Evolutionary conservation across 1,140 invertebrate species (phyloP), one percentile per base, ranked within the genome.

Genomic region (Phymastichus coffea): DNA sequence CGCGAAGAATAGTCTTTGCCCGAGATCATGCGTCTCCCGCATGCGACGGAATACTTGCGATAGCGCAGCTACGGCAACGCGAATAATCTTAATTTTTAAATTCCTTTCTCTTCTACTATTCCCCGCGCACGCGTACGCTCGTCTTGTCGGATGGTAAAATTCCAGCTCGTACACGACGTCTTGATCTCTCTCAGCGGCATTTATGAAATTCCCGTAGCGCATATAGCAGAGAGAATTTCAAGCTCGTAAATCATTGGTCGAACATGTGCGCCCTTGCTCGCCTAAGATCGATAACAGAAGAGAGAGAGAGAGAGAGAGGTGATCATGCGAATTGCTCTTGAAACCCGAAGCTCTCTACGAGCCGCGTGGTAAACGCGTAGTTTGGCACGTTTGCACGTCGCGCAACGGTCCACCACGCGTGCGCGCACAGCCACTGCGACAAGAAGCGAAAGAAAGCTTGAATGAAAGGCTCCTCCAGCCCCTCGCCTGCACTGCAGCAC

Each of bases 241-340:
- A 25, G 23, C 25, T 46, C 23, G 35, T 57, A 57, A 57, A 57
- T 57, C 47, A 57, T 57, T 23, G 44, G 49, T 57, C n/a, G n/a
- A n/a, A n/a, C n/a, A n/a, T n/a, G n/a, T n/a, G n/a, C n/a, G n/a
- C n/a, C n/a, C n/a, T n/a, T 33, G 15, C 17, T 35, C 15, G 15
- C 15, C 8, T 30, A 33, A 57, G 40, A 49, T 57, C 35, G 44
- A 26, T n/a, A n/a, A n/a, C n/a, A n/a, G n/a, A n/a, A n/a, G n/a
- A n/a, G n/a, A n/a, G n/a, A n/a, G n/a, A n/a, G n/a, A n/a, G n/a
- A n/a, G n/a, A n/a, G n/a, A n/a, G n/a, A n/a, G n/a, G n/a, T n/a
- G n/a, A n/a, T n/a, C n/a, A n/a, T n/a, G n/a, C n/a, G n/a, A n/a
- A n/a, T n/a, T n/a, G n/a, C n/a, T n/a, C n/a, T n/a, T n/a, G n/a